phyloP scores from a whole-genome alignment of 2,888 invertebrate species.

The Germaria angustata region DNA sequence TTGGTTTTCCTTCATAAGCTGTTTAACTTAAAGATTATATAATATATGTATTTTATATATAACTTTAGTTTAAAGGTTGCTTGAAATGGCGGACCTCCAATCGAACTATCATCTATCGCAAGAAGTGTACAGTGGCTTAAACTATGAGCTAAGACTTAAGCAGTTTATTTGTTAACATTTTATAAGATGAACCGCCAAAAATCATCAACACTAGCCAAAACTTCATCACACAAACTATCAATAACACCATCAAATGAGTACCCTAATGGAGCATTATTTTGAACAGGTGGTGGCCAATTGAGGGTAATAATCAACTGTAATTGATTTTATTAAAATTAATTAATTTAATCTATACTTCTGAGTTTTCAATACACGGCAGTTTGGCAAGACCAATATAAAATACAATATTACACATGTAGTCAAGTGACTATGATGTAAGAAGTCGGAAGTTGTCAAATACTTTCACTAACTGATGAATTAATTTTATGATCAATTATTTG shows the following conservation, averaged over 20 bases:
- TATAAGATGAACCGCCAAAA: constrained; percentile 44
- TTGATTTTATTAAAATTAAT: no score
- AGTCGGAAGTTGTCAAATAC: no score
- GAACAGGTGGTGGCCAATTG: constrained; percentile 5
- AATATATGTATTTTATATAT: constrained; percentile 24
- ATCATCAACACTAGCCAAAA: constrained; percentile 31
- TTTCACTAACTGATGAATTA: no score
- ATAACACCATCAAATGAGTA: constrained; percentile 16
- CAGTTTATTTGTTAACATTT: constrained; percentile 14
- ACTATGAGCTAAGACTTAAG: constrained; percentile 27
- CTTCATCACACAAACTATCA: constrained; percentile 40
- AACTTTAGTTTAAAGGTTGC: constrained; percentile 36
- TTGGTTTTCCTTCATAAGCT: constrained; percentile 44
- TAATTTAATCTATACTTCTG: no score
- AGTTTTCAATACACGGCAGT: no score
- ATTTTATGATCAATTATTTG: no score
- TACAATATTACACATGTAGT: no score
- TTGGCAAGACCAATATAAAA: no score
- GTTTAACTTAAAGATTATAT: constrained; percentile 59
- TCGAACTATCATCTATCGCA: constrained; percentile 45
- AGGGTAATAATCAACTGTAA: no score
- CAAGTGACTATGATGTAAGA: no score
- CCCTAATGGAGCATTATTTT: constrained; percentile 13
- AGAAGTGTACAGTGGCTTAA: constrained; percentile 27
- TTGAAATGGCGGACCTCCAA: constrained; percentile 29